Evolutionary conservation across 2,888 invertebrate species (phyloP).

Genomic region (Cabera pusaria): DNA sequence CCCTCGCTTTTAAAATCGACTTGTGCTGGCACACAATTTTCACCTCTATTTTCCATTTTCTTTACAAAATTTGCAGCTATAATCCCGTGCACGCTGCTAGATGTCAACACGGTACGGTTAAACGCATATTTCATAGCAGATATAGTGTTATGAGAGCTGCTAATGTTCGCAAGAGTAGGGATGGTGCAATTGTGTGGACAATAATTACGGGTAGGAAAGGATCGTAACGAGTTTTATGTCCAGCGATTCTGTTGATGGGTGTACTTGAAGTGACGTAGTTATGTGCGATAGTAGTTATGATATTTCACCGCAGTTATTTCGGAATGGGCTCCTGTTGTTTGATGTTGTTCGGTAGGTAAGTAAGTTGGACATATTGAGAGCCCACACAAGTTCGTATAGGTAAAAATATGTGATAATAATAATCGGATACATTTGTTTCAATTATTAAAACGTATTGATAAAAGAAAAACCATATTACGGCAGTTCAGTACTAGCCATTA

Average conservation of each 20-base stretch:
- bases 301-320: constrained; percentile 12
- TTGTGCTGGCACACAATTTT: constrained; percentile 48
- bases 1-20: constrained; percentile 74
- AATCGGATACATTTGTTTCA: too few species aligned
- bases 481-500: too few species aligned
- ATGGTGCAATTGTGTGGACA: constrained; percentile 74
- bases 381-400: too few species aligned
- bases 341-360: constrained; percentile 3
- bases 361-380: too few species aligned
- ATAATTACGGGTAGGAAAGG: constrained; percentile 68
- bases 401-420: too few species aligned
- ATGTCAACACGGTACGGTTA: constrained; percentile 43
- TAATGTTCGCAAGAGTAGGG: constrained; percentile 69
- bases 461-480: too few species aligned
- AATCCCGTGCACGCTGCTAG: constrained; percentile 40
- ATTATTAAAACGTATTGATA: too few species aligned
- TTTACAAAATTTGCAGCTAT: constrained; percentile 35
- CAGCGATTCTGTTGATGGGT: constrained; percentile 65
- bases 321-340: constrained; percentile 13
- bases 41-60: constrained; percentile 42
- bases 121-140: constrained; percentile 72
- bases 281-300: constrained; percentile 24
- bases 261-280: constrained; percentile 39
- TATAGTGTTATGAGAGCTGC: constrained; percentile 74
- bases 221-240: constrained; percentile 62